Conservation (phyloP, 2,113 vertebrate genomes). For the Tapirus terrestris region DNA sequence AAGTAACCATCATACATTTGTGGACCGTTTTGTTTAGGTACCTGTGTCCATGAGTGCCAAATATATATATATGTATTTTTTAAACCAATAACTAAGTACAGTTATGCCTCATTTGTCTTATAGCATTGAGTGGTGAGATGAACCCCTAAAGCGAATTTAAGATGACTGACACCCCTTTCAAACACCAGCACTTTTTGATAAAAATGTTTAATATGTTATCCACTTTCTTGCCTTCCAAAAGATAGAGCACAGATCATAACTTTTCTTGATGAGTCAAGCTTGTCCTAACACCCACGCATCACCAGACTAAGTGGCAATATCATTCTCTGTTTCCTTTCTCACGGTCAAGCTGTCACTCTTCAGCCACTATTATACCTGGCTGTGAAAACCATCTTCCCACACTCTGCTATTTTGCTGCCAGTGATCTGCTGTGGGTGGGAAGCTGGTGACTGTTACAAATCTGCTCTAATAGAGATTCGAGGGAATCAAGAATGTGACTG, state of each 20-base stretch:
- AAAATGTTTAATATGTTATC: neutral
- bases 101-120: neutral
- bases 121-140: neutral
- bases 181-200: neutral
- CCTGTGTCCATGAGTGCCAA: neutral
- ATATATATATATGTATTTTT: neutral
- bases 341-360: neutral
- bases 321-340: neutral
- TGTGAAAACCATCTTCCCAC: neutral
- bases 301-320: too few relatives aligned
- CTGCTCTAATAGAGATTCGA: neutral
- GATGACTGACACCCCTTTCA: neutral
- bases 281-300: neutral
- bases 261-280: neutral
- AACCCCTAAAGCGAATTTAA: neutral
- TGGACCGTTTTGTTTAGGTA: neutral
- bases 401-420: neutral
- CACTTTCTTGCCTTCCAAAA: neutral
- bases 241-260: neutral
- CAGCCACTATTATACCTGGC: neutral
- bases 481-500: neutral
- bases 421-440: neutral
- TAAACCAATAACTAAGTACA: neutral
- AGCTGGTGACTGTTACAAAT: neutral
- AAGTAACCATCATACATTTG: neutral